phyloP scores from a whole-genome alignment of 2,797 vertebrate species.

The Garrulus glandarius region DNA sequence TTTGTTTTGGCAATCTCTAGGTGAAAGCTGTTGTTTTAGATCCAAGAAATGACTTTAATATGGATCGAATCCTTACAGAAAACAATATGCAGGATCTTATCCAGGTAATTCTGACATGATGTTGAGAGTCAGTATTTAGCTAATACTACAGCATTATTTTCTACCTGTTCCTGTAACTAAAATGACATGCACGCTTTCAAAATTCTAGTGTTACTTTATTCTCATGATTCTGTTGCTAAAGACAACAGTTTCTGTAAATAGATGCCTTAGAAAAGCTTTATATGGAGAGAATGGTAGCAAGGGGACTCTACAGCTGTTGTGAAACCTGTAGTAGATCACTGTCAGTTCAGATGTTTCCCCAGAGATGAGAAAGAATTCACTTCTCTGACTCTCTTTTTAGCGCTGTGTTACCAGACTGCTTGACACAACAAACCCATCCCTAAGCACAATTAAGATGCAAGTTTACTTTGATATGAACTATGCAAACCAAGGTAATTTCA shows the following conservation, averaged over 20 bases:
- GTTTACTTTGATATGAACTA: conserved; percentile 91
- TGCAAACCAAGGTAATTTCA: conserved; percentile 79
- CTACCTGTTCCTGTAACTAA: background rate
- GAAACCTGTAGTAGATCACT: background rate
- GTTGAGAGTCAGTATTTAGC: background rate
- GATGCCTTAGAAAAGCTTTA: background rate
- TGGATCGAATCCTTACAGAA: conserved; percentile 78
- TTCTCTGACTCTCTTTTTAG: conserved; percentile 70
- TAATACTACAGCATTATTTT: background rate
- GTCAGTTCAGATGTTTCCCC: background rate
- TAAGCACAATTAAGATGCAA: conserved; percentile 96
- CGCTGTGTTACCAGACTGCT: conserved; percentile 83
- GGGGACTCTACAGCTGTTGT: background rate
- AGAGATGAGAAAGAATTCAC: background rate
- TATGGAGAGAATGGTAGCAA: background rate
- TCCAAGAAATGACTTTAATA: conserved; percentile 82
- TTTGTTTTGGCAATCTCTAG: conserved; percentile 68
- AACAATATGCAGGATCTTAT: conserved; percentile 82
- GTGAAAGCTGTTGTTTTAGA: conserved; percentile 89
- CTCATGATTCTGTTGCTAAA: background rate
- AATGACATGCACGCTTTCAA: background rate
- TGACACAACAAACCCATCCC: conserved; percentile 81
- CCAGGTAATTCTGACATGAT: conserved; percentile 75
- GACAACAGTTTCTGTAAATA: background rate
- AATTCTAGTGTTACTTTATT: background rate